Conservation (phyloP, 1,140 invertebrate species). For the Drosophila trapezifrons region DNA sequence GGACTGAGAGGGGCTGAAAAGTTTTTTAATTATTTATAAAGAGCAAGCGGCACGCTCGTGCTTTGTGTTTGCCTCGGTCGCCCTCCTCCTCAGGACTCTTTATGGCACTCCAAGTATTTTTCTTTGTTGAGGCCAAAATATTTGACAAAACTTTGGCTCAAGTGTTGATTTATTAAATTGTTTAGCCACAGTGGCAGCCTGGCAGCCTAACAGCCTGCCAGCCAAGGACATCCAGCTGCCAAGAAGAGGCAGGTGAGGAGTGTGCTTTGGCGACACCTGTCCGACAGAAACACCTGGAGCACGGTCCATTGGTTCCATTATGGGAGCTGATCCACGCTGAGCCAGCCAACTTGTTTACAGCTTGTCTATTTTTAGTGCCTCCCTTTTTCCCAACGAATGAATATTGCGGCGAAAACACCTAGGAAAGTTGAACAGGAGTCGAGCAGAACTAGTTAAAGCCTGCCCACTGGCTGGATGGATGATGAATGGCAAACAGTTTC, state of each 20-base stretch:
- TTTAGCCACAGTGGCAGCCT: conserved; percentile 16
- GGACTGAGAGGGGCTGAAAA: conserved; percentile 21
- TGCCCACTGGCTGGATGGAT: conserved; percentile 2
- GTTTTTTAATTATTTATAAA: conserved; percentile 56
- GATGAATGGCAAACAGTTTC: conserved; percentile 31
- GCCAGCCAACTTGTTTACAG: conserved; percentile 44
- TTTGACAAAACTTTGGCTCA: conserved; percentile 47
- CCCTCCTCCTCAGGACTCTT: background rate
- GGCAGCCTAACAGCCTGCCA: too few relatives aligned
- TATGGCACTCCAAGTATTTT: conserved; percentile 37
- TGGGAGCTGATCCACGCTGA: conserved; percentile 42
- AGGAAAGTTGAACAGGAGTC: conserved; percentile 13
- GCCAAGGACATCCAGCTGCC: conserved; percentile 18
- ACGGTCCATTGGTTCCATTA: conserved; percentile 49
- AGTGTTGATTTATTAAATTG: conserved; percentile 56
- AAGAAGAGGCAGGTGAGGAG: background rate
- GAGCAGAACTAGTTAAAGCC: conserved; percentile 36
- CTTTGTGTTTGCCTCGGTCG: conserved; percentile 30
- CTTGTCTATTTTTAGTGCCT: conserved; percentile 45
- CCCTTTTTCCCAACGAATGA: conserved; percentile 17
- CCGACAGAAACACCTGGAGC: conserved; percentile 35
- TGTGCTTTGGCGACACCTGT: conserved; percentile 45
- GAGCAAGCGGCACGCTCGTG: conserved; percentile 38
- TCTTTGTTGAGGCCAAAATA: conserved; percentile 43
- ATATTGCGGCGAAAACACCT: conserved; percentile 15